A percentile compares a stretch with the other conserved stretches of the same genome.
These are phyloP conservation scores for Epirrita christyi DNA, from an alignment of 2,888 invertebrate species.

Conservation along the genomic window DNA sequence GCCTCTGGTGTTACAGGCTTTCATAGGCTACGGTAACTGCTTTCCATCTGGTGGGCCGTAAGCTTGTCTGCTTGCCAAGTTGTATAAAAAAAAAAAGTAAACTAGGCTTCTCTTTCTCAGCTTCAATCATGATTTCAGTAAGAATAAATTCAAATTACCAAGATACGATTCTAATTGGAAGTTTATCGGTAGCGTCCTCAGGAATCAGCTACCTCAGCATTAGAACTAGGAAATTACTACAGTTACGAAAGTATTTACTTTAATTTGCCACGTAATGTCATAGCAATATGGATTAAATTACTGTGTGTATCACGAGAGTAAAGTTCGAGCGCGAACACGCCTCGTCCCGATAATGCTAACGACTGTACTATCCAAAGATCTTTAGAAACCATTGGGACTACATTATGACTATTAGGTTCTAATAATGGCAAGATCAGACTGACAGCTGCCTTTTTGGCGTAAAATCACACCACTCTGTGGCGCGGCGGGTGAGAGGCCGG, in stretches of 20 bases:
- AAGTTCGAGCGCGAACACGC: slow-evolving; percentile 41
- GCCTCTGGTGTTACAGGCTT: no score
- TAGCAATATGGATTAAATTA: slow-evolving; percentile 21
- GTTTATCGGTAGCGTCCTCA: slow-evolving; percentile 37
- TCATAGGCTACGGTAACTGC: no score
- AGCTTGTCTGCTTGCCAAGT: no score
- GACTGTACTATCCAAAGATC: slow-evolving; percentile 61
- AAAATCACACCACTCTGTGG: not conserved
- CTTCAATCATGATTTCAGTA: no score
- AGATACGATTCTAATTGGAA: slow-evolving; percentile 35
- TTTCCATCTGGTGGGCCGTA: no score
- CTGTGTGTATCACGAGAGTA: slow-evolving; percentile 18
- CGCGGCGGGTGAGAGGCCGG: no score
- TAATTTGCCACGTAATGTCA: slow-evolving; percentile 21
- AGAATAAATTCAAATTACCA: slow-evolving; percentile 21
- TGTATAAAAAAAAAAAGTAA: no score
- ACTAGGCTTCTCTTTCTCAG: no score
- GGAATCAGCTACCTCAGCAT: slow-evolving; percentile 38
- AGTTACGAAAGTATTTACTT: slow-evolving; percentile 16
- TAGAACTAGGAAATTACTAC: slow-evolving; percentile 37
- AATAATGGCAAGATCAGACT: slow-evolving; percentile 35
- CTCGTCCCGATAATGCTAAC: slow-evolving; percentile 63
- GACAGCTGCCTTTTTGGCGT: slow-evolving; percentile 42
- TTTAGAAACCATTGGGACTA: slow-evolving; percentile 47
- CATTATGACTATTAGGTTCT: slow-evolving; percentile 50